Base-by-base conservation (phyloP, 2,113 vertebrate species). In the Barbus barbus region DNA sequence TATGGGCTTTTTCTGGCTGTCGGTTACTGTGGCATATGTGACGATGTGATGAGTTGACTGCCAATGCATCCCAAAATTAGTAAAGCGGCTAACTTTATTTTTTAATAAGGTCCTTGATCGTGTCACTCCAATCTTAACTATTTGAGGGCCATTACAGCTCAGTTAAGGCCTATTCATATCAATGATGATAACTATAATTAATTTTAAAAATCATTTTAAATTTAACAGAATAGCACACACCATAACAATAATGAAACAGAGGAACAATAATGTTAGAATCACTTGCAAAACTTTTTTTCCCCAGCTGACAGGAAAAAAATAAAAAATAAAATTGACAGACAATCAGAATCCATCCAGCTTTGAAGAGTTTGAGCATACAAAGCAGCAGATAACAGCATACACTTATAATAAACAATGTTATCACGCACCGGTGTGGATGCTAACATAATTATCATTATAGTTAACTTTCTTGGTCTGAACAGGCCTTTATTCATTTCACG, bases 91-190 rank as follows among this genome's bases (percentile, higher is more conserved):
- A 38, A 44, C 69, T 73, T 73, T 73, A 73, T 73, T 73, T n/a
- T 73, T 44, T 73, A 73, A 44, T 13, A 26, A 73, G n/a, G 38
- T 73, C 38, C 69, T 73, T 73, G 69, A 73, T 9, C n/a, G 26
- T 1, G 12, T 73, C 69, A 73, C 38, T 44, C 22, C 4, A 2
- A 12, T 72, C 36, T 41, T n/a, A 41, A 71, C 33, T 44, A 44
- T 71, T 13, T 72, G 69, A 72, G 22, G 36, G 36, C 36, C 36
- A 13, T 36, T 36, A 5, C 31, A 67, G 63, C 31, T 20, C 16
- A 9, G 28, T 31, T 33, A 51, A 51, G 48, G 48, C 48, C 51
- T 20, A 3, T 53, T 53, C 51, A 53, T 18, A 53, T 18, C 18
- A 53, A 53, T 0, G 7, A 53, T 53, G 51, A 53, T 22, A 51